Base-by-base conservation (phyloP, 2,888 invertebrate species). In the Amphimallon solstitiale region DNA sequence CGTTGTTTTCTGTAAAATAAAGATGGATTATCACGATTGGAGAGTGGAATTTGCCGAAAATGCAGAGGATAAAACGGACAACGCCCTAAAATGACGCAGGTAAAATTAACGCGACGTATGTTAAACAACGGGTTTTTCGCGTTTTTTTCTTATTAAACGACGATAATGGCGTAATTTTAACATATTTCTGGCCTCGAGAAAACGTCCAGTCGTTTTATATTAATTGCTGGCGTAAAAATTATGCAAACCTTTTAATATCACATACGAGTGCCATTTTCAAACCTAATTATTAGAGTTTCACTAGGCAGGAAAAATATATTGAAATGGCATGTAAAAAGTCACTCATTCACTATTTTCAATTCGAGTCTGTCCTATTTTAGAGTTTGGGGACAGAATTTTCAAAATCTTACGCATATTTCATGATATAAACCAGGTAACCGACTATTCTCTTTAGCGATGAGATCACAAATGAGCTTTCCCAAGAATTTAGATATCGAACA, bases 161-260 rank as follows among this genome's bases (percentile, higher is more conserved):
- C 3, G 19, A 15, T 5, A n/a, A 21, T 34, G 72, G 72, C 71
- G 71, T 72, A 72, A 74, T 74, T 74, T 79, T 76, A 78, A 78
- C 79, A 78, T 80, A 79, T 77, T 80, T 80, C 79, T 73, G 78
- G 79, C 77, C 66, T 37, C 63, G 51, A 65, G 62, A 68, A 54
- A 49, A 54, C 49, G 52, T 63, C 56, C 51, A 37, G n/a, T 62
- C 46, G 43, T 59, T 59, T 40, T 59, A 59, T 56, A 52, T 48
- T 73, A 76, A 76, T 79, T 75, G 78, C 72, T 76, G 76, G 80
- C 78, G 79, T 79, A 81, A 81, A 82, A 82, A 80, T 79, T 78
- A 81, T 80, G 79, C 82, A 82, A 82, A 82, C 82, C 82, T 82
- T 82, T 79, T 78, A 71, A 77, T 76, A 79, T 82, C 82, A 82